Percentiles rank a stretch among this genome's conserved stretches.
Conservation (phyloP, 2,888 invertebrate genomes). For the Pseudococcus longispinus region DNA sequence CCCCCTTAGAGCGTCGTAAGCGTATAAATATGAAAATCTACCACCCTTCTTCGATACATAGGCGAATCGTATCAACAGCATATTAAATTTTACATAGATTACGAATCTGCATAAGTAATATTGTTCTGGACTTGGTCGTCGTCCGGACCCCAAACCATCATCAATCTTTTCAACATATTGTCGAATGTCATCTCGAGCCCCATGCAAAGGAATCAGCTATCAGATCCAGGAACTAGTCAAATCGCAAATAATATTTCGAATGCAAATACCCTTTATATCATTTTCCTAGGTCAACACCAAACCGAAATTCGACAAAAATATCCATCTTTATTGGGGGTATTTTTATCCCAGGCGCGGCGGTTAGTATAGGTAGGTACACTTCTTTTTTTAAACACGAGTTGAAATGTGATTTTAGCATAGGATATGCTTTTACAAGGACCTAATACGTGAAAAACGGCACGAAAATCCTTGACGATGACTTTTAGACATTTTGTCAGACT, state of each 20-base stretch:
- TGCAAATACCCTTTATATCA: background rate
- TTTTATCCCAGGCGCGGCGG: no score
- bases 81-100: background rate
- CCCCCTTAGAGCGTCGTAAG: background rate
- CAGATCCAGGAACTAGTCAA: background rate
- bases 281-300: no score
- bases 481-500: no score
- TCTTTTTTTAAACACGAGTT: no score
- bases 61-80: background rate
- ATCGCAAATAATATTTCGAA: background rate
- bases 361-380: no score
- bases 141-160: background rate
- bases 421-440: no score
- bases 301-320: no score
- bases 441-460: no score
- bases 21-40: background rate
- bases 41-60: background rate
- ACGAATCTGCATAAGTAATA: background rate
- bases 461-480: no score
- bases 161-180: constrained; percentile 15
- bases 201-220: background rate
- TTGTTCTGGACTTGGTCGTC: background rate
- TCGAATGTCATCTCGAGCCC: background rate
- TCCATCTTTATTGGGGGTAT: no score
- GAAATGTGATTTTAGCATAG: no score